phyloP scores from a whole-genome alignment of 2,797 vertebrate genomes.

The Pteronotus mesoamericanus region DNA sequence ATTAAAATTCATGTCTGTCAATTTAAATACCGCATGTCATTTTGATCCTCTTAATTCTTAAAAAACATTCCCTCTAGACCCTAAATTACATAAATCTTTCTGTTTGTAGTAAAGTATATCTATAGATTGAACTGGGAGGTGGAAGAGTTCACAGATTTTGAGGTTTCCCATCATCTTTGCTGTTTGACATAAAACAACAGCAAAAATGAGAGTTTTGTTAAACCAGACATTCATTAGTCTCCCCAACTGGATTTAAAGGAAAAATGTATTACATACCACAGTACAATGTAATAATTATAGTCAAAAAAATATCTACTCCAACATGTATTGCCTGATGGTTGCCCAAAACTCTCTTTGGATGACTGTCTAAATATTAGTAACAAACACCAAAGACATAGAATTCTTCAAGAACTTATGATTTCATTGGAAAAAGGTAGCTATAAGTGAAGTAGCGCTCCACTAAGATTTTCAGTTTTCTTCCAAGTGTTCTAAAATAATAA shows the following conservation, averaged over 20 bases:
- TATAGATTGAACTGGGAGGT: neutral
- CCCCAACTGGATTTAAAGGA: neutral
- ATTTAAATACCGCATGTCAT: neutral
- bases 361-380: slow-evolving; percentile 14
- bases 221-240: neutral
- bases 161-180: neutral
- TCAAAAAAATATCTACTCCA: neutral
- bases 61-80: neutral
- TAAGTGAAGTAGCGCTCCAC: slow-evolving; percentile 23
- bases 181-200: neutral
- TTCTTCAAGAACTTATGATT: neutral
- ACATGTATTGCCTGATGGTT: neutral
- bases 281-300: neutral
- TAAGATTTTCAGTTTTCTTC: slow-evolving; percentile 31
- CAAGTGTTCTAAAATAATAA: slow-evolving; percentile 50
- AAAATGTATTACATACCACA: neutral
- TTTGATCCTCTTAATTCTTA: neutral
- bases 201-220: neutral
- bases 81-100: neutral
- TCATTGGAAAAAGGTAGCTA: neutral
- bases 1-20: slow-evolving; percentile 6
- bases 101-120: neutral
- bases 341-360: neutral
- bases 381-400: neutral
- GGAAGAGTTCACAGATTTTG: slow-evolving; percentile 35